Base-by-base conservation (phyloP, 2,797 vertebrate genomes). In the Syndactyla subalaris region DNA sequence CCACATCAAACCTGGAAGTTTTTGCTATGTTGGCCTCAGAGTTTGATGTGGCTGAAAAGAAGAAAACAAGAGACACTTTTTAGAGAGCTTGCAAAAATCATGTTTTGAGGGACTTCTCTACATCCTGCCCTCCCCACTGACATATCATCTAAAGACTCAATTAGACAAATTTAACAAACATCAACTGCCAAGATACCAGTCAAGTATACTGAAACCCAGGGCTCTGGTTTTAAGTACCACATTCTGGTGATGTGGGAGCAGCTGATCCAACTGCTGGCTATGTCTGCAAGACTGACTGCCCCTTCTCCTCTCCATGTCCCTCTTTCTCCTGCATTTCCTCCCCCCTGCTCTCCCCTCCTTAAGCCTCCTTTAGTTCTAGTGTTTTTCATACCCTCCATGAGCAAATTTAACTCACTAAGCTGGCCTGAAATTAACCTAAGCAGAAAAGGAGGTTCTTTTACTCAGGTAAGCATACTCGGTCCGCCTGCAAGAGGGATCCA, bases 1-100 rank as follows among this genome's bases (percentile, higher is more conserved):
- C 98, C n/a, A 94, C 76, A 45, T 98, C 98, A 92, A 98, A 98
- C 36, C 93, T 97, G 19, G 98, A 97, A 41, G 77, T 85, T 92
- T 65, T 96, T 39, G 54, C 76, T 68, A 86, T 0, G 0, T 61
- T 61, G 58, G 85, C 61, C 66, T 97, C 80, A 51, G 96, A 82
- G 89, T 97, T 95, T n/a, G 97, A 82, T 66, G 97, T 92, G 45
- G 75, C 97, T 98, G 88, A 54, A 92, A 93, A 95, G 72, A 72
- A 92, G 49, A 63, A 85, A 79, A 92, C 51, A 89, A 84, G 91
- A 89, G 12, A 10, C 2, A 61, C 5, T 54, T 65, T 90, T 95
- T 73, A 88, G 9, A 66, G 32, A 72, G 20, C 24, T 77, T 88
- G 49, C 43, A 92, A 85, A 85, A 58, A 32, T 0, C 62, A 16